A percentile compares a stretch with the other conserved stretches of the same genome.
Evolutionary conservation across 2,113 vertebrate species (phyloP).

Genomic region (Stomatorhinus ivindoensis): DNA sequence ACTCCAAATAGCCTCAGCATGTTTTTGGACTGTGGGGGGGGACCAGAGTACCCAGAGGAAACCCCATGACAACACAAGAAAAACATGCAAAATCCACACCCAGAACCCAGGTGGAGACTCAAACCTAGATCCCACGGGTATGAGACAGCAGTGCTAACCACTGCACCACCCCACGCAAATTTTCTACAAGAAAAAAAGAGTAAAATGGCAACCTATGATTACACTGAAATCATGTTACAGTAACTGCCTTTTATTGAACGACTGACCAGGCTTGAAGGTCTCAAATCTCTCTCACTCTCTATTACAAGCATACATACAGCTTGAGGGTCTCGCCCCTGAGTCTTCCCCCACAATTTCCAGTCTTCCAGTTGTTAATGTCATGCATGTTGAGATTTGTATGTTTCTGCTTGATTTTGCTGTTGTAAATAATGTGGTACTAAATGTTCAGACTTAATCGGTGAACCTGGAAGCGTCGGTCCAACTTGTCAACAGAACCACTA

Average conservation of each 20-base stretch:
- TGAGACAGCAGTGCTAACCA: too few relatives aligned
- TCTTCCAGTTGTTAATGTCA: constrained; percentile 13
- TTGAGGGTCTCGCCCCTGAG: neutral
- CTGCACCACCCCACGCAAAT: too few relatives aligned
- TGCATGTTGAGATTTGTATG: constrained; percentile 48
- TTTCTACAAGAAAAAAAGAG: neutral
- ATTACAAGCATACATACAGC: neutral
- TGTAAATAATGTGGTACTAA: constrained; percentile 4
- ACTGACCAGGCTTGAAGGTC: neutral
- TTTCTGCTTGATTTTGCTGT: constrained; percentile 1
- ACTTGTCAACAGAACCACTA: neutral
- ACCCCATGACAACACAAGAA: too few relatives aligned
- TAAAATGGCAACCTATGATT: neutral
- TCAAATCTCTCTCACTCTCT: neutral
- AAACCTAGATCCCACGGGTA: too few relatives aligned
- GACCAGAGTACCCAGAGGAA: too few relatives aligned
- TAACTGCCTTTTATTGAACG: neutral
- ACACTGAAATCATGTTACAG: neutral
- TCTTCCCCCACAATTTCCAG: neutral
- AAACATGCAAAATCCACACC: too few relatives aligned
- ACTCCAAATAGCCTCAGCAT: too few relatives aligned
- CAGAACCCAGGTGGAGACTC: too few relatives aligned
- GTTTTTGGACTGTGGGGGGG: too few relatives aligned
- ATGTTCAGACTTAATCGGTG: neutral
- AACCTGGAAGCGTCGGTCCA: neutral